These are phyloP conservation scores for Rhea pennata DNA, from an alignment of 2,113 vertebrate species.

Conservation along the genomic window DNA sequence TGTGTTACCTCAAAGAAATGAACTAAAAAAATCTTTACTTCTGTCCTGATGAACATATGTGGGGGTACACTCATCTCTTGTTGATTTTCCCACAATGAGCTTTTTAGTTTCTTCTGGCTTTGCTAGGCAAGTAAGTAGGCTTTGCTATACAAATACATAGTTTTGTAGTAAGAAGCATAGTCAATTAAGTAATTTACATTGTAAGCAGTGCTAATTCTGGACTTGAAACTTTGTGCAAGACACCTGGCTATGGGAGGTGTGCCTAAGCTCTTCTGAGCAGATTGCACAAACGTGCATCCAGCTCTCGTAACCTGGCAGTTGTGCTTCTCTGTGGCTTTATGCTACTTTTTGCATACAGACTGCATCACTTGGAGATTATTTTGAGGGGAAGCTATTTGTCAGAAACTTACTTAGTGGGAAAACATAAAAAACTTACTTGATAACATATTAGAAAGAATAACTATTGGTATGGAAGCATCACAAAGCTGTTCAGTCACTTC, in stretches of 20 bases:
- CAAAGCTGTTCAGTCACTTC: slow-evolving; percentile 9
- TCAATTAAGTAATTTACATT: neutral
- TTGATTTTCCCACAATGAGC: neutral
- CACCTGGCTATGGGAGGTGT: neutral
- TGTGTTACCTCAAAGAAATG: neutral
- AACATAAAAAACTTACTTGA: neutral
- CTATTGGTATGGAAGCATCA: neutral
- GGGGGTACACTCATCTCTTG: neutral
- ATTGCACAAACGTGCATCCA: neutral
- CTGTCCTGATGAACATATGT: neutral
- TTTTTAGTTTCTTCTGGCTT: neutral
- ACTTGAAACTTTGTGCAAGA: neutral
- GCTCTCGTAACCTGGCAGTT: neutral
- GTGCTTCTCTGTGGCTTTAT: neutral
- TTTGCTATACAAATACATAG: neutral
- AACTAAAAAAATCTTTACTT: slow-evolving; percentile 13
- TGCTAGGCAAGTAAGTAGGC: neutral
- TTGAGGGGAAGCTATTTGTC: neutral
- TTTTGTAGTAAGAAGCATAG: neutral
- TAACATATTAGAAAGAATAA: neutral
- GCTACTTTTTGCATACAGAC: neutral
- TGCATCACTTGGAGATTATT: neutral
- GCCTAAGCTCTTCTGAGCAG: neutral
- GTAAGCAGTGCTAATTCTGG: neutral
- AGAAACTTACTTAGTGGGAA: neutral